Conservation (phyloP, 2,888 invertebrate species). For the Hofmannophila pseudospretella region DNA sequence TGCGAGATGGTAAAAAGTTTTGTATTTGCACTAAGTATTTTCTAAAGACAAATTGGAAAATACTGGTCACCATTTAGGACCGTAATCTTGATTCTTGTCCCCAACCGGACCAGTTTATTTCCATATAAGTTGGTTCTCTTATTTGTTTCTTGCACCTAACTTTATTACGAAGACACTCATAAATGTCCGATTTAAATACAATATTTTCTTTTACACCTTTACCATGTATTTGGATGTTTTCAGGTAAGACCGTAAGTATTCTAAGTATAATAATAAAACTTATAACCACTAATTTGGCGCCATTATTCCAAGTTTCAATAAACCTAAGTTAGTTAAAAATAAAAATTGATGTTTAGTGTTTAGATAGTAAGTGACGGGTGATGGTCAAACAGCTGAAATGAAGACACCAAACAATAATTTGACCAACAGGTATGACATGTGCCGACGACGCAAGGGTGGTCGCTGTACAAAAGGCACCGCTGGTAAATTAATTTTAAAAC, state of each 20-base stretch:
- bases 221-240: constrained; percentile 15
- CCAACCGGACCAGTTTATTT: constrained; percentile 13
- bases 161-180: background rate
- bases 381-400: constrained; percentile 29
- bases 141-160: constrained; percentile 2
- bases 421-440: constrained; percentile 96
- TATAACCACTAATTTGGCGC: constrained; percentile 48
- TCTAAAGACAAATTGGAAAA: background rate
- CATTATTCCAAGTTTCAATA: constrained; percentile 46
- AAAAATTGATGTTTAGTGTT: constrained; percentile 13
- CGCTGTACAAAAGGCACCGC: constrained; percentile 99
- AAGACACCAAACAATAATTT: constrained; percentile 60
- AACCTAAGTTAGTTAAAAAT: constrained; percentile 15
- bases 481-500: constrained; percentile 84
- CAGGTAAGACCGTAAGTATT: constrained; percentile 44
- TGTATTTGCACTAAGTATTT: background rate
- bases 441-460: constrained; percentile 96
- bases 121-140: constrained; percentile 13
- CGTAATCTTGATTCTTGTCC: constrained; percentile 22
- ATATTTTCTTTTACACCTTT: background rate
- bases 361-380: constrained; percentile 12
- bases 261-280: too few species aligned
- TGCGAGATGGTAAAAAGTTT: constrained; percentile 4
- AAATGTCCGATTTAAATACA: background rate
- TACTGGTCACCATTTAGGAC: constrained; percentile 9